phyloP scores from a whole-genome alignment of 2,113 vertebrate genomes.

The Uropsilus gracilis region DNA sequence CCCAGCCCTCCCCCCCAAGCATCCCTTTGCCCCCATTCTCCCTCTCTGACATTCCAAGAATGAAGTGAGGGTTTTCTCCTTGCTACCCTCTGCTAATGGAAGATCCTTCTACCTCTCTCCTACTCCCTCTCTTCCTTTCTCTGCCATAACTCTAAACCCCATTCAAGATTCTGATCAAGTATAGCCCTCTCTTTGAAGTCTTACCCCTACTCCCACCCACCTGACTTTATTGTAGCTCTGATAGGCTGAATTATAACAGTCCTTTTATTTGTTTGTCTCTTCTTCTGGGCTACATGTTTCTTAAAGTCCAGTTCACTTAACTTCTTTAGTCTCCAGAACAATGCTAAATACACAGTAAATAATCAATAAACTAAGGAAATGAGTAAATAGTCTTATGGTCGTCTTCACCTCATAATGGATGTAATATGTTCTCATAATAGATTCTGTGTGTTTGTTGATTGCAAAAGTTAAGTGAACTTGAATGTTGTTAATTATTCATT shows the following conservation, averaged over 20 bases:
- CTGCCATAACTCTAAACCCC: background rate
- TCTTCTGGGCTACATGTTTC: background rate
- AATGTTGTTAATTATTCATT: background rate
- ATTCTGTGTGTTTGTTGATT: background rate
- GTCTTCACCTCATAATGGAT: background rate
- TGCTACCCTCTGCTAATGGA: background rate
- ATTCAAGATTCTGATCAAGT: background rate
- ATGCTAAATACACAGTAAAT: background rate
- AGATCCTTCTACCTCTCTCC: background rate
- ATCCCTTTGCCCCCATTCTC: background rate
- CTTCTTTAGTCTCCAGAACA: background rate
- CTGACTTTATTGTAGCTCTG: background rate
- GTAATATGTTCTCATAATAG: background rate
- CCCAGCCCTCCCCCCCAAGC: background rate
- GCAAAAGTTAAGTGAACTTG: conserved; percentile 1
- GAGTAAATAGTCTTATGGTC: background rate
- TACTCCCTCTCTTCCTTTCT: background rate
- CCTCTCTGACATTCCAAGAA: background rate
- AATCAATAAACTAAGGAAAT: background rate
- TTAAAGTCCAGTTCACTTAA: background rate
- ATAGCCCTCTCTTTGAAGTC: background rate
- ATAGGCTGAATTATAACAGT: background rate
- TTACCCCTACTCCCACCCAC: background rate
- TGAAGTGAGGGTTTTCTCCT: background rate
- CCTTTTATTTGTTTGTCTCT: background rate